Percentiles rank a stretch among this genome's conserved stretches.
Conservation (phyloP, 2,888 invertebrate genomes). For the Scotopteryx bipunctaria region DNA sequence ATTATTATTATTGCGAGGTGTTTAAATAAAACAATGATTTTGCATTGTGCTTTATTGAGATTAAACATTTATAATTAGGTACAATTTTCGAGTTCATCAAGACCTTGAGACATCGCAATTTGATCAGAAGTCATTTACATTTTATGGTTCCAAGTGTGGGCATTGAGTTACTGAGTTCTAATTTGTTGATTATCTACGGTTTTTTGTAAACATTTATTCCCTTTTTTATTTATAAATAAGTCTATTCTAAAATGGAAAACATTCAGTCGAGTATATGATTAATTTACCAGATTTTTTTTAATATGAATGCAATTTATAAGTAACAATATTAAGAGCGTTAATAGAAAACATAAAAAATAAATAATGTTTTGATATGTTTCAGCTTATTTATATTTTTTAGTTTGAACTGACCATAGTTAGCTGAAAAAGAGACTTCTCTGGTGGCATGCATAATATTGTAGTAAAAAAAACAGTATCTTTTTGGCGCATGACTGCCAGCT, state of each 20-base stretch:
- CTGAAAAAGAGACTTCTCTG: neutral
- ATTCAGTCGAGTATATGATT: slow-evolving; percentile 4
- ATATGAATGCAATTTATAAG: neutral
- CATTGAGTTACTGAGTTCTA: too few species aligned
- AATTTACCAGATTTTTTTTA: neutral
- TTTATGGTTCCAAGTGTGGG: too few species aligned
- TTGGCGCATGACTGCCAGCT: slow-evolving; percentile 55
- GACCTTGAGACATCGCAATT: neutral
- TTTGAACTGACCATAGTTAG: neutral
- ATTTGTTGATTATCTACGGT: neutral
- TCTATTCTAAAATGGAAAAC: neutral
- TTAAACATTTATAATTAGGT: neutral
- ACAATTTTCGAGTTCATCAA: neutral
- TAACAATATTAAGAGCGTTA: neutral
- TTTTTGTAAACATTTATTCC: neutral
- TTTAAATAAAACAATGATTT: slow-evolving; percentile 7
- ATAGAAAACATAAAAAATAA: neutral
- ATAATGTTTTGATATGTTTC: neutral
- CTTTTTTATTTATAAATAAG: neutral
- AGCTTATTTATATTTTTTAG: neutral
- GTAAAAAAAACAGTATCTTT: too few species aligned
- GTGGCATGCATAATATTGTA: too few species aligned
- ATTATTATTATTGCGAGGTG: too few species aligned
- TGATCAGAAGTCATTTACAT: too few species aligned
- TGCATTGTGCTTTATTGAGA: slow-evolving; percentile 17